Percentiles rank a stretch among this genome's conserved stretches.
Evolutionary conservation across 2,797 vertebrate species (phyloP).

Genomic region (Channallabes apus): DNA sequence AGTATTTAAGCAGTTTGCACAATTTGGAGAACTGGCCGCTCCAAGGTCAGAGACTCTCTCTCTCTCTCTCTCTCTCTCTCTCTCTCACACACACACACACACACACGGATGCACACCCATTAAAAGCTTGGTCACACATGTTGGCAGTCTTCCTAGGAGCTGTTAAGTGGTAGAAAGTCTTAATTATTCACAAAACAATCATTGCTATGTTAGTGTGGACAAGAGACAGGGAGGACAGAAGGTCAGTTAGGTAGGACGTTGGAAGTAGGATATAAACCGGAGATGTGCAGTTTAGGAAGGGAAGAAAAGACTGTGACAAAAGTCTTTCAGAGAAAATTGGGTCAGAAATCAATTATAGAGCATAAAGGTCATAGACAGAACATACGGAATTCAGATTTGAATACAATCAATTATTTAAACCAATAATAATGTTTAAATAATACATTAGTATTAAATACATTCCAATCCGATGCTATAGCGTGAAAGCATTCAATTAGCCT

Average conservation of each 20-base stretch:
- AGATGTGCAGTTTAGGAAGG: not conserved
- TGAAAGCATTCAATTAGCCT: not conserved
- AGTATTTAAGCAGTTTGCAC: slow-evolving; percentile 11
- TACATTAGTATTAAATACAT: not conserved
- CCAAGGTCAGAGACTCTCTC: slow-evolving; percentile 23
- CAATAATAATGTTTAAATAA: not conserved
- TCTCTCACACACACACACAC: slow-evolving; percentile 6
- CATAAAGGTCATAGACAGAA: not conserved
- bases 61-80: not conserved
- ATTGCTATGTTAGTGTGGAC: not conserved
- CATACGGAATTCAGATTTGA: not conserved
- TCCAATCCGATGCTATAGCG: not conserved
- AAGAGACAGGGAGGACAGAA: not conserved
- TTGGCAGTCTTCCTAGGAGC: slow-evolving; percentile 25
- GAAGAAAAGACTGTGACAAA: not conserved
- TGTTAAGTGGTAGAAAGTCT: slow-evolving; percentile 21
- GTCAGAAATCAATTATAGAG: not conserved
- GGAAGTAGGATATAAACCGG: not conserved
- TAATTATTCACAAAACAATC: slow-evolving; percentile 13
- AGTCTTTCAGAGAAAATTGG: not conserved
- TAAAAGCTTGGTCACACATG: slow-evolving; percentile 17
- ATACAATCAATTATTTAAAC: no score
- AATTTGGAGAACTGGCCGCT: slow-evolving; percentile 8
- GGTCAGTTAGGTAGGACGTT: not conserved
- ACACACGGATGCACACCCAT: slow-evolving; percentile 13